phyloP scores from a whole-genome alignment of 2,113 vertebrate species.

The Natator depressus region DNA sequence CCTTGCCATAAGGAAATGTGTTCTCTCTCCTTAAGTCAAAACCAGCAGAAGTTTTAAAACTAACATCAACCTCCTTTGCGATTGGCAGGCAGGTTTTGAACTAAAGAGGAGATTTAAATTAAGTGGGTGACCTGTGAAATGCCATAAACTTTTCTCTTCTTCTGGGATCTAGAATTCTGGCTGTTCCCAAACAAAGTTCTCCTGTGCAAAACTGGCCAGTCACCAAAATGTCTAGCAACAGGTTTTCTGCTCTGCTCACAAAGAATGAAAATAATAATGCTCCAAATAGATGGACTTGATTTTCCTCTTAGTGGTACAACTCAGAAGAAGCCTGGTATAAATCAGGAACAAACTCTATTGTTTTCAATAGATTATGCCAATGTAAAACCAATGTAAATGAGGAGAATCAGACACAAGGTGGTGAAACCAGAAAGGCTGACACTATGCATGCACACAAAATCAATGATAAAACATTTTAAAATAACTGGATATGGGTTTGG shows the following conservation, averaged over 20 bases:
- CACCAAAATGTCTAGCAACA: not conserved
- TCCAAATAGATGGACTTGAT: not conserved
- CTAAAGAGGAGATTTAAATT: fast-evolving
- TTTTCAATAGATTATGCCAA: not conserved
- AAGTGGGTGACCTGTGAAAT: not conserved
- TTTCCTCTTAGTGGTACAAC: not conserved
- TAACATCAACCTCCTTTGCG: not conserved
- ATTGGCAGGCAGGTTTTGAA: not conserved
- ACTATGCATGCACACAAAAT: not conserved
- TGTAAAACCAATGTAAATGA: fast-evolving
- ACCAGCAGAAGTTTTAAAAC: constrained; percentile 8
- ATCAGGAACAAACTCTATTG: not conserved
- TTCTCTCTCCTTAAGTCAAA: not conserved
- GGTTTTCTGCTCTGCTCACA: not conserved
- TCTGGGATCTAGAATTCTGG: fast-evolving
- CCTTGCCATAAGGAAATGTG: not conserved
- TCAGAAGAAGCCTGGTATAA: not conserved
- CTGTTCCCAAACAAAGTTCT: not conserved
- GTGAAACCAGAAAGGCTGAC: not conserved
- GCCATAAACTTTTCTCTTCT: fast-evolving
- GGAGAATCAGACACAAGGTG: not conserved
- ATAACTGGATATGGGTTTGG: not conserved
- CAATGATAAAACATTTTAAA: not conserved
- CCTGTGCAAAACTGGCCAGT: not conserved
- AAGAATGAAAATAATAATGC: not conserved